Conservation (phyloP, 2,113 vertebrate genomes). For the Oostethus manadensis region DNA sequence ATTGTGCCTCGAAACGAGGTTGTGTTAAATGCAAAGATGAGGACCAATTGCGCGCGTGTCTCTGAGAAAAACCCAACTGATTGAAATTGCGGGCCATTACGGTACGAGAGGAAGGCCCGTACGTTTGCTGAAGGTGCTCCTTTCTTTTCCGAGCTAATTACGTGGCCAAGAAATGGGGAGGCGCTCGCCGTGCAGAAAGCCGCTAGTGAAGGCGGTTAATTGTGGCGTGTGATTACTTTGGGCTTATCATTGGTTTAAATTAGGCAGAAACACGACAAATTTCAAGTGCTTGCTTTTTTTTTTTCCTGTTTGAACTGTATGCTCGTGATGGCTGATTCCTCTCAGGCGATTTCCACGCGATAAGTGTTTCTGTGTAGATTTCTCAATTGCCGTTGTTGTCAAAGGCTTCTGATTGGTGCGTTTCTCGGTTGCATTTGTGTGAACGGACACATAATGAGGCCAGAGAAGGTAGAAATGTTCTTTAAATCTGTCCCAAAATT, state of each 20-base stretch:
- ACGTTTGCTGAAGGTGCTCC: slow-evolving; percentile 91
- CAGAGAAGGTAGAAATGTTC: too few relatives aligned
- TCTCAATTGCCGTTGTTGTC: too few relatives aligned
- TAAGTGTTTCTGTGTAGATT: too few relatives aligned
- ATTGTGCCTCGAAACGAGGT: slow-evolving; percentile 41
- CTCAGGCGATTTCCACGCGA: too few relatives aligned
- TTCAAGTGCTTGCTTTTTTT: neutral
- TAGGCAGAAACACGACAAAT: slow-evolving; percentile 87
- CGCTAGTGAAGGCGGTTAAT: slow-evolving; percentile 90
- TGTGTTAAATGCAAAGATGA: slow-evolving; percentile 44
- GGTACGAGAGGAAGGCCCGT: slow-evolving; percentile 74
- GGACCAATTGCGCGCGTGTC: slow-evolving; percentile 91
- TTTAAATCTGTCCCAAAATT: too few relatives aligned
- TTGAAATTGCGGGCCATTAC: slow-evolving; percentile 96
- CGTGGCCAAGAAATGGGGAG: slow-evolving; percentile 80
- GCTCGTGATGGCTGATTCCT: neutral
- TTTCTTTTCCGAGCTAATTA: slow-evolving; percentile 97
- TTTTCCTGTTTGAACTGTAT: neutral
- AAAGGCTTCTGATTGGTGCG: too few relatives aligned
- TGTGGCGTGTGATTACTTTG: slow-evolving; percentile 99
- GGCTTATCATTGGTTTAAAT: slow-evolving; percentile 94
- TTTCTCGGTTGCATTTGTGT: too few relatives aligned
- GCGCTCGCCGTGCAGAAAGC: slow-evolving; percentile 73
- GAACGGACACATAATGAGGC: too few relatives aligned
- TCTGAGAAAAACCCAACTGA: slow-evolving; percentile 96